phyloP scores from a whole-genome alignment of 2,888 invertebrate genomes.

The Gastracanthus pulcherrimus region DNA sequence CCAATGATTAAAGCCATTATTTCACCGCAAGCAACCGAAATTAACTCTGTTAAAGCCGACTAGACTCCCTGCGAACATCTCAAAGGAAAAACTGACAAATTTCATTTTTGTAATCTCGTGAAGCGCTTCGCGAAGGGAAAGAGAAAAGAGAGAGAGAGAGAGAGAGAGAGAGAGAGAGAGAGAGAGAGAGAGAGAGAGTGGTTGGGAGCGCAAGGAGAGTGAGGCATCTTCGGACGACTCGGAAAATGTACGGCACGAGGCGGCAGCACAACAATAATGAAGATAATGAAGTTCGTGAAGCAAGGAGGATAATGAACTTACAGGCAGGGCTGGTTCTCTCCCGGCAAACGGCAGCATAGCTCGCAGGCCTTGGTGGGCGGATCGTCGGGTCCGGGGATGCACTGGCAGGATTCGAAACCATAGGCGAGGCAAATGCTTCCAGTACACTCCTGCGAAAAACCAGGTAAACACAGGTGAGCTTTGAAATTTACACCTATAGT shows the following conservation, averaged over 20 bases:
- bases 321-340: slow-evolving; percentile 88
- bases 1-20: too few relatives aligned
- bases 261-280: slow-evolving; percentile 21
- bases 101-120: slow-evolving; percentile 16
- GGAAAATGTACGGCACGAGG: neutral
- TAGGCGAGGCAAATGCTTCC: slow-evolving; percentile 99
- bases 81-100: neutral
- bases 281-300: slow-evolving; percentile 45
- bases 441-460: slow-evolving; percentile 88
- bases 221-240: neutral
- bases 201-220: neutral
- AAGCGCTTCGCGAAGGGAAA: neutral
- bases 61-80: too few relatives aligned
- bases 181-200: neutral
- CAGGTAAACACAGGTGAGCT: slow-evolving; percentile 45
- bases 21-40: too few relatives aligned
- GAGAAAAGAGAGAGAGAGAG: neutral
- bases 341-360: slow-evolving; percentile 93
- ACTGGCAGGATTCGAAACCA: slow-evolving; percentile 97
- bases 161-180: neutral
- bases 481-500: slow-evolving; percentile 8
- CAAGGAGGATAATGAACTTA: slow-evolving; percentile 70
- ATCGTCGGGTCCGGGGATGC: slow-evolving; percentile 88
- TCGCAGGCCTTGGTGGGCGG: slow-evolving; percentile 93
- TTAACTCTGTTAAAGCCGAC: too few relatives aligned